Evolutionary conservation across 2,797 vertebrate genomes (phyloP).

Genomic region (Psittacula derbiana): DNA sequence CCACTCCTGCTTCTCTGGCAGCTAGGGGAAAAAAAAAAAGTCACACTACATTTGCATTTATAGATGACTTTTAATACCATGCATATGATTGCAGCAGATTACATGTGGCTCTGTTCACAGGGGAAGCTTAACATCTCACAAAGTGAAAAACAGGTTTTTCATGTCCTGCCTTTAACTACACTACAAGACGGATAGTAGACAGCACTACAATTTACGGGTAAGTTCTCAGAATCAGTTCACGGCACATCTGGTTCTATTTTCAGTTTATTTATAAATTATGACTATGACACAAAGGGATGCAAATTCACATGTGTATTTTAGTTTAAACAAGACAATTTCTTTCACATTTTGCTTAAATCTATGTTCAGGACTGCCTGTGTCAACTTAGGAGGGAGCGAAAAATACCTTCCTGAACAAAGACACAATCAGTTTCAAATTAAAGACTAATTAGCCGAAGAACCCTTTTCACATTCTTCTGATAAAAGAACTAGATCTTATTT

Average conservation of each 20-base stretch:
- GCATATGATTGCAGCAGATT: not conserved
- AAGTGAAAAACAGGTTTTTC: not conserved
- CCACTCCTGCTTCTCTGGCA: conserved; percentile 66
- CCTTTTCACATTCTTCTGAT: not conserved
- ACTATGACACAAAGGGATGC: not conserved
- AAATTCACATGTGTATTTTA: not conserved
- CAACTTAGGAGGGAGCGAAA: not conserved
- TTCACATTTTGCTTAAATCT: not conserved
- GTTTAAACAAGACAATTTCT: not conserved
- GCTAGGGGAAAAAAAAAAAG: conserved; percentile 35
- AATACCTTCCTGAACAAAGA: not conserved
- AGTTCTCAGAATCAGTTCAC: not conserved
- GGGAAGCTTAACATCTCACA: not conserved
- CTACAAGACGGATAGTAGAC: not conserved
- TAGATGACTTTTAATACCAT: not conserved
- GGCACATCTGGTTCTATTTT: not conserved
- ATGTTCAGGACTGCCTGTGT: not conserved
- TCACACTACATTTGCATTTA: not conserved
- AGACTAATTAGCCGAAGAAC: not conserved
- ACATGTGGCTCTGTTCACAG: not conserved
- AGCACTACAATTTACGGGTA: not conserved
- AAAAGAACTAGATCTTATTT: not conserved
- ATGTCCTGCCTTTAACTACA: not conserved
- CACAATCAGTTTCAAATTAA: not conserved
- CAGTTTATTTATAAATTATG: not conserved